A percentile compares a stretch with the other conserved stretches of the same genome.
Conservation (phyloP, 2,113 vertebrate genomes). For the Chloroceryle aenea region DNA sequence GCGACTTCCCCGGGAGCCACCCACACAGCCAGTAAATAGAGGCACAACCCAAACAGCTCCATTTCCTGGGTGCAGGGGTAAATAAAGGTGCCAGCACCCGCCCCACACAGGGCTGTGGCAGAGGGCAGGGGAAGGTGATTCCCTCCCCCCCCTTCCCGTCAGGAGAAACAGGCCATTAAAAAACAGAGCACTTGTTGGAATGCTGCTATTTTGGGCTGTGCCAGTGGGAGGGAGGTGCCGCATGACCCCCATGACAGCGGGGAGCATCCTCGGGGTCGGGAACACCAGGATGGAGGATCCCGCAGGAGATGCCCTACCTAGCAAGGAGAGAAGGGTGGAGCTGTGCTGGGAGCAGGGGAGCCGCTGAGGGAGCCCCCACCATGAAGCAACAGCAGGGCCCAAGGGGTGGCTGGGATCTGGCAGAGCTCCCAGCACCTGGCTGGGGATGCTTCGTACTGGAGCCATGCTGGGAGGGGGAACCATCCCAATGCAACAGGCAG, state of each 20-base stretch:
- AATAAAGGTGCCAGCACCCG: neutral
- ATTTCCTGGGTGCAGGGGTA: neutral
- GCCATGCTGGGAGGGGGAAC: neutral
- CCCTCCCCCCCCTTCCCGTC: neutral
- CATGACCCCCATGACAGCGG: fast-evolving
- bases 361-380: neutral
- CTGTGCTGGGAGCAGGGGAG: neutral
- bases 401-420: neutral
- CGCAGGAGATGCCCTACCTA: neutral
- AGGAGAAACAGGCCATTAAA: slow-evolving; percentile 42
- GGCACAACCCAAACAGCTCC: neutral
- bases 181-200: slow-evolving; percentile 53
- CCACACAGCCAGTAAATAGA: neutral
- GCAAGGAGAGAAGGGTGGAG: neutral
- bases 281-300: neutral
- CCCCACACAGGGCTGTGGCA: neutral
- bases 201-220: neutral
- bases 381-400: neutral
- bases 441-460: neutral
- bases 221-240: neutral
- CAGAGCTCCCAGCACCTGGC: neutral
- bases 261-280: slow-evolving; percentile 16
- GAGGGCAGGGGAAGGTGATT: slow-evolving; percentile 59
- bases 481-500: fast-evolving
- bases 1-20: neutral